Conservation (phyloP, 2,888 invertebrate species). For the Periphyllus acericola region DNA sequence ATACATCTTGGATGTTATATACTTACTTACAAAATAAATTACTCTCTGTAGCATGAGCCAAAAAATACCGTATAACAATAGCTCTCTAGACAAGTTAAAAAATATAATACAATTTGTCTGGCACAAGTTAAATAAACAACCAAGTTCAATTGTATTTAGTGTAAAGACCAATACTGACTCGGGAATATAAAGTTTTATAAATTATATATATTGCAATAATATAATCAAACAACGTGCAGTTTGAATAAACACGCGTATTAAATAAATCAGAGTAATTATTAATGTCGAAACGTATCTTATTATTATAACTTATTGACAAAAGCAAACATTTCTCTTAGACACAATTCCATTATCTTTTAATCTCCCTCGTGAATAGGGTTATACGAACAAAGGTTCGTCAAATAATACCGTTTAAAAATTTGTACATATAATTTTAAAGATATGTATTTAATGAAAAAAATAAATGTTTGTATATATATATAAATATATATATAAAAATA, state of each 20-base stretch:
- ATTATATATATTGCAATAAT: background rate
- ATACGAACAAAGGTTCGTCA: background rate
- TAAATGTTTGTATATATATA: background rate
- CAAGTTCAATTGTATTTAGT: constrained; percentile 27
- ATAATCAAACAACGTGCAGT: constrained; percentile 12
- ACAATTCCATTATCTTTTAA: background rate
- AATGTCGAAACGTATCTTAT: background rate
- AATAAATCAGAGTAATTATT: background rate
- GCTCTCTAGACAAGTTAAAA: constrained; percentile 15
- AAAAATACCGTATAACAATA: constrained; percentile 24
- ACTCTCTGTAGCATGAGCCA: constrained; percentile 14
- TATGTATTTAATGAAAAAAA: background rate
- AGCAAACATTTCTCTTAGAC: constrained; percentile 5
- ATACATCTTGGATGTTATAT: constrained; percentile 34
- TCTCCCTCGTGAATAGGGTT: background rate
- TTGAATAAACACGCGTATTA: constrained; percentile 8
- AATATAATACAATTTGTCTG: constrained; percentile 43
- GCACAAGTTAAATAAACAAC: constrained; percentile 27
- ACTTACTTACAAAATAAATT: constrained; percentile 27
- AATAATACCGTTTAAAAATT: background rate
- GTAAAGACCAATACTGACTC: constrained; percentile 25
- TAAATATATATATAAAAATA: background rate
- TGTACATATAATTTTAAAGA: background rate
- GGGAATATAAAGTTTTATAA: background rate
- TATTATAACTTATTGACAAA: background rate